Percentiles rank a stretch among this genome's conserved stretches.
phyloP scores from a whole-genome alignment of 2,888 invertebrate genomes.

The Iphiclides podalirius region DNA sequence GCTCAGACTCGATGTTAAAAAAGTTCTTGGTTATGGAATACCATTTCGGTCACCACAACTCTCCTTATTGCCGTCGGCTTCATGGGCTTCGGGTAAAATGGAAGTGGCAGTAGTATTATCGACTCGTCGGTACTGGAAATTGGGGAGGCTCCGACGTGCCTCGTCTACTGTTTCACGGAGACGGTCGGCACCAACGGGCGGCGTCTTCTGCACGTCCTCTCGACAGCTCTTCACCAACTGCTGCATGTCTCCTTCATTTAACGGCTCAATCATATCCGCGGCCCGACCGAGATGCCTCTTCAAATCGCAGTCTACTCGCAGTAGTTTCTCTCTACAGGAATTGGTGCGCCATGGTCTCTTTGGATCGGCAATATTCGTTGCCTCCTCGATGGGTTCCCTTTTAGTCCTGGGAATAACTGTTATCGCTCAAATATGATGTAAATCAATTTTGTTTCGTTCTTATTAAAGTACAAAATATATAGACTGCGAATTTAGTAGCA shows the following conservation, averaged over 20 bases:
- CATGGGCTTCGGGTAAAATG: conserved; percentile 52
- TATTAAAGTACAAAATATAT: too few species aligned
- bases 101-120: conserved; percentile 59
- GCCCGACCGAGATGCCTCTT: conserved; percentile 56
- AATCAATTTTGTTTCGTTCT: too few species aligned
- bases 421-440: neutral
- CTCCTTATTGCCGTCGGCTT: too few species aligned
- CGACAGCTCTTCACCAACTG: conserved; percentile 51
- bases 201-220: conserved; percentile 36
- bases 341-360: conserved; percentile 68
- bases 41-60: too few species aligned
- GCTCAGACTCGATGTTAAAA: too few species aligned
- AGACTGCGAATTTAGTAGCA: too few species aligned
- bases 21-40: too few species aligned
- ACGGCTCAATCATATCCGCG: conserved; percentile 43
- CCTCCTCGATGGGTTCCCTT: conserved; percentile 34
- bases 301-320: conserved; percentile 59
- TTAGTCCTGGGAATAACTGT: conserved; percentile 41
- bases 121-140: conserved; percentile 60
- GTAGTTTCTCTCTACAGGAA: conserved; percentile 57
- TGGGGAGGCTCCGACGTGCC: conserved; percentile 57
- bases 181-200: conserved; percentile 39
- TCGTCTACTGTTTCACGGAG: conserved; percentile 57
- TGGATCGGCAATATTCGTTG: conserved; percentile 41
- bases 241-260: conserved; percentile 51